Base-by-base conservation (phyloP, 2,888 invertebrate genomes). In the Pyrgus malvae region DNA sequence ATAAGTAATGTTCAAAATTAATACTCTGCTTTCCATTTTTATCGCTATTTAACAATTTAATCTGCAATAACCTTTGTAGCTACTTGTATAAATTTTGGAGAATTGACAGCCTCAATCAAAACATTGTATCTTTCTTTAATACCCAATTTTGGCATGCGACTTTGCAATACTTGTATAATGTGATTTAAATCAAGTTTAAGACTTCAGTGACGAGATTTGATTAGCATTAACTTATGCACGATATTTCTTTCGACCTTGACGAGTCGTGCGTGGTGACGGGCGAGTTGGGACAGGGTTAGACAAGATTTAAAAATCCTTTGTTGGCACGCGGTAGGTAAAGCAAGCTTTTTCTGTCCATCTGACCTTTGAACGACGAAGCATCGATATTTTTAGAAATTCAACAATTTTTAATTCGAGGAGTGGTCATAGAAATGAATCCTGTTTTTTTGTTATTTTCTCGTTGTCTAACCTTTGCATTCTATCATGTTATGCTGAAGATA, bases 221-320 rank as follows among this genome's bases (percentile, higher is more conserved):
- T 46, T 35, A 35, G 44, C 45, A 45, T 53, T 45, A 53, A 55
- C 17, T 53, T 35, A 57, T 56, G 54, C 46, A 57, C 58, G 50
- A 54, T 59, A 48, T 46, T 56, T 55, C 48, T 29, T 56, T 53
- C 48, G 59, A 57, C 61, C 62, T 63, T 63, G 59, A 41, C 25
- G 11, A 48, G 41, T 57, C 60, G 56, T 60, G 59, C 25, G 27
- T 41, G 35, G 55, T 56, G 55, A 54, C 57, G 42, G 51, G 51
- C 69, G 68, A 69, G 25, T 38, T 41, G 25, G 17, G 45, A 16
- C 29, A 45, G 29, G 42, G 35, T 31, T 35, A 53, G 53, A 31
- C 27, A 12, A 37, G 44, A 35, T 4, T 51, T 29, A 35, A 53
- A 48, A 53, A 44, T 19, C 44, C 31, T 44, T 44, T 44, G 31